Percentiles rank a stretch among this genome's conserved stretches.
These are phyloP conservation scores for Choristoneura rosaceana DNA, from an alignment of 2,888 invertebrate genomes.

Conservation along the genomic window DNA sequence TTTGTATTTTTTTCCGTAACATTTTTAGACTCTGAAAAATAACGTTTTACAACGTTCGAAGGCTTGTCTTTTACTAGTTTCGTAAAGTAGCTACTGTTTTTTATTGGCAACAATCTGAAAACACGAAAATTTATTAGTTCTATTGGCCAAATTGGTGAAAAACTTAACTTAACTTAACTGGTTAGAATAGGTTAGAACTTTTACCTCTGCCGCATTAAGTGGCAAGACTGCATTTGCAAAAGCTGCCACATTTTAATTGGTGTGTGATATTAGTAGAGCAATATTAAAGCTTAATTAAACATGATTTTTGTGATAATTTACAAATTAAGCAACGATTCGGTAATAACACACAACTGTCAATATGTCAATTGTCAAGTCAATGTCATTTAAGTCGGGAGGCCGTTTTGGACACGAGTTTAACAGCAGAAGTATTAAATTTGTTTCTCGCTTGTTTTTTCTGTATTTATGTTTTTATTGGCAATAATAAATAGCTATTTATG, in stretches of 20 bases:
- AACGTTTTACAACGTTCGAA: slow-evolving; percentile 61
- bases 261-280: slow-evolving; percentile 35
- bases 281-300: slow-evolving; percentile 47
- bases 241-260: slow-evolving; percentile 74
- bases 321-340: slow-evolving; percentile 47
- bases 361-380: no score
- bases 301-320: slow-evolving; percentile 55
- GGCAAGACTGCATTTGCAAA: slow-evolving; percentile 67
- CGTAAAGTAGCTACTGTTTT: slow-evolving; percentile 60
- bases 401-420: slow-evolving; percentile 3
- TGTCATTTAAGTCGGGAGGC: background rate
- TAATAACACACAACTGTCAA: slow-evolving; percentile 36
- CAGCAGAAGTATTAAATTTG: no score
- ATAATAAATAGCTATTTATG: no score
- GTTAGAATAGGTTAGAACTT: slow-evolving; percentile 43
- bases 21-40: slow-evolving; percentile 64
- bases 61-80: slow-evolving; percentile 70
- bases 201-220: slow-evolving; percentile 71
- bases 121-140: slow-evolving; percentile 26
- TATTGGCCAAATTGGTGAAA: slow-evolving; percentile 7
- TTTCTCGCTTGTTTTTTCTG: no score
- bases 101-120: slow-evolving; percentile 70
- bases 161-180: slow-evolving; percentile 21
- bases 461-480: no score
- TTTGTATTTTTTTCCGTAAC: slow-evolving; percentile 63